Base-by-base conservation (phyloP, 1,140 invertebrate species). In the Habropoda laboriosa region DNA sequence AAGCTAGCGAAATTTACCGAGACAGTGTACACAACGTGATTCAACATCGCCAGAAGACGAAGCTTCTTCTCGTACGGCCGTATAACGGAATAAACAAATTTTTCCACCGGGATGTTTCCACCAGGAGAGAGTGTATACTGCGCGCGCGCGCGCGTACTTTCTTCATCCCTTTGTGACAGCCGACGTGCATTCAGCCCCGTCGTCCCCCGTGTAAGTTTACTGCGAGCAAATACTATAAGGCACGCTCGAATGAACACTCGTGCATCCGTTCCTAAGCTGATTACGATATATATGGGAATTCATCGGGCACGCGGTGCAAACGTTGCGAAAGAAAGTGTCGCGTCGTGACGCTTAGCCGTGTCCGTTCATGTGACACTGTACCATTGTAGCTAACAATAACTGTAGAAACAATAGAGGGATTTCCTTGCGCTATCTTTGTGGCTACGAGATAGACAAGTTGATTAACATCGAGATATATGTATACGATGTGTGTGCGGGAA, bases 71-170 rank as follows among this genome's bases (percentile, higher is more conserved):
- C 68, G 45, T 42, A 51, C 70, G 55, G 24, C 18, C 53, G 55
- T 51, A 73, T 49, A 47, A 63, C n/a, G 76, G 66, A 70, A 78
- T 79, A 83, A 84, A 83, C 77, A 79, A 83, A 84, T 78, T 79
- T 84, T 84, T 79, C 24, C 45, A 49, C 67, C 2, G 35, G 7
- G 21, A 21, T 30, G 24, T 35, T 47, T 57, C 47, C 24, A 66
- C 21, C 40, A 13, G 13, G 10, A 21, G 21, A 0, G 0, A 24
- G 4, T 4, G n/a, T n/a, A n/a, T n/a, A n/a, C n/a, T n/a, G n/a
- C n/a, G n/a, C n/a, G n/a, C n/a, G n/a, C n/a, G n/a, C 3, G 38
- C 47, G 74, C 68, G n/a, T n/a, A n/a, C n/a, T n/a, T 40, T 42
- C 61, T 74, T 67, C 27, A n/a, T 68, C 57, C 61, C 67, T 32